Evolutionary conservation across 2,797 vertebrate genomes (phyloP).

Genomic region (Emys orbicularis): DNA sequence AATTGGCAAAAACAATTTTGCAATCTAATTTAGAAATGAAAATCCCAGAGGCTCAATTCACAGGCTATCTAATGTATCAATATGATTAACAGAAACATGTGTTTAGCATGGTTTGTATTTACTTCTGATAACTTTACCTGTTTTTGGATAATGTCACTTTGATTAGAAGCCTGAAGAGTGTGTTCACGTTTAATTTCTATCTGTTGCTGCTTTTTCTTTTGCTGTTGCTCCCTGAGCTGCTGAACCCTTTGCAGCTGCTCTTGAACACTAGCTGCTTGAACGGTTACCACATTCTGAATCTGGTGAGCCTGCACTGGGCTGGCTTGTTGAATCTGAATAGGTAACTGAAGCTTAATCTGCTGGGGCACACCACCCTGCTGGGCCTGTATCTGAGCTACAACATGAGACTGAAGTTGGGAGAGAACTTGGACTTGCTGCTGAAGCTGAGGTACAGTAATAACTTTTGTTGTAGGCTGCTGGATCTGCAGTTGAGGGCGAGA

Average conservation of each 20-base stretch:
- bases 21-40: background rate
- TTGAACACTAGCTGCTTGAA: constrained; percentile 95
- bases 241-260: constrained; percentile 96
- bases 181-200: constrained; percentile 93
- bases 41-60: constrained; percentile 41
- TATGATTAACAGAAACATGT: constrained; percentile 48
- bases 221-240: constrained; percentile 95
- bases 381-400: constrained; percentile 91
- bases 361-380: constrained; percentile 89
- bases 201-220: constrained; percentile 94
- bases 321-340: constrained; percentile 90
- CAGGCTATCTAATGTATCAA: constrained; percentile 53
- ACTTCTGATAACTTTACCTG: constrained; percentile 85
- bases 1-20: constrained; percentile 36
- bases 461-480: constrained; percentile 85
- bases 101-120: constrained; percentile 70
- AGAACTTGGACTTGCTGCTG: constrained; percentile 92
- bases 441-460: constrained; percentile 89
- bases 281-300: constrained; percentile 92
- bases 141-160: constrained; percentile 96
- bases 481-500: constrained; percentile 86
- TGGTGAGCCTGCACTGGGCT: constrained; percentile 89
- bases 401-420: constrained; percentile 86
- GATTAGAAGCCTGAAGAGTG: constrained; percentile 89
- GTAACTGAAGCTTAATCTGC: constrained; percentile 92